These are phyloP conservation scores for Apotomis turbidana DNA, from an alignment of 2,888 invertebrate species.

Conservation along the genomic window DNA sequence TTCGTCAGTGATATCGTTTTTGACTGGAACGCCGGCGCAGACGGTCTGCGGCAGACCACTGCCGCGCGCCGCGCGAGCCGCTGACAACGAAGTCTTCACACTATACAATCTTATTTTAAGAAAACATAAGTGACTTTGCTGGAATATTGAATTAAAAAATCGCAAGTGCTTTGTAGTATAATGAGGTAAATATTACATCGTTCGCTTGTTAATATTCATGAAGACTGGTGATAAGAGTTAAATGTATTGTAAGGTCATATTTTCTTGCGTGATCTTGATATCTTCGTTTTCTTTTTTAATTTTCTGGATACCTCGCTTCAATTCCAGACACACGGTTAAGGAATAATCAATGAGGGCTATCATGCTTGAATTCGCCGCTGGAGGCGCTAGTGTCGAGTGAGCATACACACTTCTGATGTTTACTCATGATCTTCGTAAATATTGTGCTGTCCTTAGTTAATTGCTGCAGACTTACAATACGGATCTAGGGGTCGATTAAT, in stretches of 20 bases:
- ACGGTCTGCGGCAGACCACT: not conserved
- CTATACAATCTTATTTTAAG: constrained; percentile 25
- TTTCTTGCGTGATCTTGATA: constrained; percentile 25
- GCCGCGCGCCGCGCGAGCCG: constrained; percentile 22
- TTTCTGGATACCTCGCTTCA: constrained; percentile 11
- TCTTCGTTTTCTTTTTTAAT: constrained; percentile 9
- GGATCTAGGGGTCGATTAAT: too few relatives aligned
- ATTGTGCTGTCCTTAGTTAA: too few relatives aligned
- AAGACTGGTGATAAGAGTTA: constrained; percentile 46
- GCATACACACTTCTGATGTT: too few relatives aligned
- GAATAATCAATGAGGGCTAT: constrained; percentile 45
- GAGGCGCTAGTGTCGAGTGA: too few relatives aligned
- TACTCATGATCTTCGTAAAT: too few relatives aligned
- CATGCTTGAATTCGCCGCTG: too few relatives aligned
- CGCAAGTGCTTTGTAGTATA: constrained; percentile 47
- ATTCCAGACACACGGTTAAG: not conserved
- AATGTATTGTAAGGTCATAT: constrained; percentile 37
- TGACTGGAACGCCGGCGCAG: not conserved
- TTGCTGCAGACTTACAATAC: too few relatives aligned
- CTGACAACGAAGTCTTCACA: constrained; percentile 43
- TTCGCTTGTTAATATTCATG: constrained; percentile 47
- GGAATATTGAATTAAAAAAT: constrained; percentile 39
- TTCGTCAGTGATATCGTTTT: constrained; percentile 1
- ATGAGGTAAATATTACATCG: constrained; percentile 43
- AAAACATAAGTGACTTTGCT: constrained; percentile 31